A percentile compares a stretch with the other conserved stretches of the same genome.
Evolutionary conservation across 2,888 invertebrate genomes (phyloP).

Genomic region (Cheilosia soror): DNA sequence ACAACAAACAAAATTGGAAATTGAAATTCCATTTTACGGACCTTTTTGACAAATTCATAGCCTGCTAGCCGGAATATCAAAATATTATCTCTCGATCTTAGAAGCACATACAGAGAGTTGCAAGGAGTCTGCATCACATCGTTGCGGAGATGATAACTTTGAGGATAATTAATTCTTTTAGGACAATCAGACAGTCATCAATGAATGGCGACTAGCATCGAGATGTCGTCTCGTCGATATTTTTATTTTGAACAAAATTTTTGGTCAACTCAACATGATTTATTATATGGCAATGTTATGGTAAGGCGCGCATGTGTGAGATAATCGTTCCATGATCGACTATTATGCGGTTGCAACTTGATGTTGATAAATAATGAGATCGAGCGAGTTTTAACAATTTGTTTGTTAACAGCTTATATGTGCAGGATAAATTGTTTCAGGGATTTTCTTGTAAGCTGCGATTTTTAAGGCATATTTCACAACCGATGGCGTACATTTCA

Average conservation of each 20-base stretch:
- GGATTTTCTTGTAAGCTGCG: too few relatives aligned
- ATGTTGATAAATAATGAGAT: neutral
- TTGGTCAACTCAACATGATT: slow-evolving; percentile 56
- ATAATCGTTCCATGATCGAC: slow-evolving; percentile 21
- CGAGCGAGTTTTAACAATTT: neutral
- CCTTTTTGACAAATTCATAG: slow-evolving; percentile 74
- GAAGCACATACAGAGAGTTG: slow-evolving; percentile 20
- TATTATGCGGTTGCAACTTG: neutral
- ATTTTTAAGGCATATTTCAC: too few relatives aligned
- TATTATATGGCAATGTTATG: slow-evolving; percentile 24
- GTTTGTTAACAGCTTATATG: neutral
- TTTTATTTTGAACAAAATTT: slow-evolving; percentile 48
- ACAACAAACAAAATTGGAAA: slow-evolving; percentile 59
- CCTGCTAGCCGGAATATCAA: slow-evolving; percentile 70
- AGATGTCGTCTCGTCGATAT: slow-evolving; percentile 38
- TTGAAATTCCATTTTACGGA: slow-evolving; percentile 72
- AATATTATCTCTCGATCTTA: slow-evolving; percentile 72
- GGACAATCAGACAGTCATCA: slow-evolving; percentile 16
- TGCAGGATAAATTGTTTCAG: too few relatives aligned
- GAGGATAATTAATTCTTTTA: slow-evolving; percentile 70
- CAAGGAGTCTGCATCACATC: slow-evolving; percentile 34
- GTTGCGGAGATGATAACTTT: slow-evolving; percentile 55
- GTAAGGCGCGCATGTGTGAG: slow-evolving; percentile 1
- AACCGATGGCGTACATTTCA: too few relatives aligned
- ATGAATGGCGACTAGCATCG: neutral